Percentiles rank a stretch among this genome's conserved stretches.
Evolutionary conservation across 30 jellyfish, hydroid and myxozoan genomes (phyloP).

Genomic region (Aurelia sp.): DNA sequence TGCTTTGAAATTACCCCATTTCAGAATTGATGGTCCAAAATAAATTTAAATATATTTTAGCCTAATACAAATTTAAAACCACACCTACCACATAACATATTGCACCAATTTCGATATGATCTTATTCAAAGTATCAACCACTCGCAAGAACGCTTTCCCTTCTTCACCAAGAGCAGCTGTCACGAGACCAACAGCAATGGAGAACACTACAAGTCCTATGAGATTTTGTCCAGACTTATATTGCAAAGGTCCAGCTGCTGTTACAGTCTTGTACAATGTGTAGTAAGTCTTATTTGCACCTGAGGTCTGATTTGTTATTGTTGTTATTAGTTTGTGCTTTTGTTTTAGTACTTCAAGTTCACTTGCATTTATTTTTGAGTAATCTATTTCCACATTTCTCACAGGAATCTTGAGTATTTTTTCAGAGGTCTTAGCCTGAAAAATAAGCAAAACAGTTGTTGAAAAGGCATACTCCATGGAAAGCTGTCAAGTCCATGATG

Average conservation of each 20-base stretch:
- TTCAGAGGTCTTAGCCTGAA: slow-evolving; percentile 57
- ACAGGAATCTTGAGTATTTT: slow-evolving; percentile 14
- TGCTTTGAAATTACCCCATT: no score
- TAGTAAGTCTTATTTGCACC: slow-evolving; percentile 44
- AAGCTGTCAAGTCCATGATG: no score
- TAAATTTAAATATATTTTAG: no score
- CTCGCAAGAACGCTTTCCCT: slow-evolving; percentile 42
- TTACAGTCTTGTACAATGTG: slow-evolving; percentile 13
- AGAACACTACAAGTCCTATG: slow-evolving; percentile 75
- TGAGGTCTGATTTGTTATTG: slow-evolving; percentile 4
- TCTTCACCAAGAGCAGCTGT: slow-evolving; percentile 64
- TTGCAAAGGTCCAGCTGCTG: slow-evolving; percentile 52
- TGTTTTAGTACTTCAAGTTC: slow-evolving; percentile 31
- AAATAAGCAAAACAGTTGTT: neutral
- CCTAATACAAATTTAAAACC: neutral
- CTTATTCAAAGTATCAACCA: slow-evolving; percentile 56
- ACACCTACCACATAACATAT: slow-evolving; percentile 78
- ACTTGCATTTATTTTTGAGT: neutral
- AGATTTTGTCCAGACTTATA: slow-evolving; percentile 72
- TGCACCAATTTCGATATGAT: slow-evolving; percentile 65
- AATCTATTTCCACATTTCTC: slow-evolving; percentile 13
- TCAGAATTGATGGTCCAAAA: no score
- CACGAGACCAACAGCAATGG: slow-evolving; percentile 80
- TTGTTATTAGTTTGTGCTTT: slow-evolving; percentile 23
- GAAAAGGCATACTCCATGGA: neutral